Evolutionary conservation across 1,140 invertebrate genomes (phyloP), one percentile per base, ranked within the genome.

Genomic region (Chymomyza costata): DNA sequence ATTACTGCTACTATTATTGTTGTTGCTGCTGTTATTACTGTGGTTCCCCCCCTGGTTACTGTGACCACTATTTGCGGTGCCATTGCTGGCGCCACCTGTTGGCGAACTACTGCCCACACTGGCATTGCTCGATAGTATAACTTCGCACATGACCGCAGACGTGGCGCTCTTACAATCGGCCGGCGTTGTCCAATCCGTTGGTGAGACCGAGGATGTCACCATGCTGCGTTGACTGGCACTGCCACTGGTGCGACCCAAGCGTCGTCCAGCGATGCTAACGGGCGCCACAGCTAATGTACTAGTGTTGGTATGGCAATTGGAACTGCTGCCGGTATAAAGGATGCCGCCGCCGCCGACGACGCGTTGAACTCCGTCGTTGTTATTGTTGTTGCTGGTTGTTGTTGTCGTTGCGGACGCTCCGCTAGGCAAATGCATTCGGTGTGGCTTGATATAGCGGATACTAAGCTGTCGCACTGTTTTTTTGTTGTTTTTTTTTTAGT

Each of bases 71-170:
- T 74, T 71, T 1, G 63, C 71, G 0, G 76, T 84, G 3, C 71
- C 73, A 48, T 80, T 84, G 55, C 76, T 84, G 19, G 82, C 81
- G 8, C 74, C 82, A 40, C 81, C 81, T 31, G 78, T 82, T 38
- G 82, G 82, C 21, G 82, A 84, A 16, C 64, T 82, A 57, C 82
- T 84, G 40, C 82, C 74, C 13, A 78, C 61, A 37, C 82, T 83
- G 53, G 81, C 74, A 11, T 63, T 82, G 31, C 82, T 84, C 13
- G 81, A 71, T 0, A 73, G 67, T 19, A 80, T 21, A 5, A 65
- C 67, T 34, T 78, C 73, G 38, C 65, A 67, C 65, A 67, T 67
- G 0, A 17, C 37, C 25, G 46, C 52, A 10, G 58, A 16, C 2
- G 21, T 67, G 28, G 56, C 50, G 30, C 59, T 62, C 44, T 78